These are phyloP conservation scores for Polyommatus icarus DNA, from an alignment of 2,888 invertebrate genomes.

Conservation along the genomic window DNA sequence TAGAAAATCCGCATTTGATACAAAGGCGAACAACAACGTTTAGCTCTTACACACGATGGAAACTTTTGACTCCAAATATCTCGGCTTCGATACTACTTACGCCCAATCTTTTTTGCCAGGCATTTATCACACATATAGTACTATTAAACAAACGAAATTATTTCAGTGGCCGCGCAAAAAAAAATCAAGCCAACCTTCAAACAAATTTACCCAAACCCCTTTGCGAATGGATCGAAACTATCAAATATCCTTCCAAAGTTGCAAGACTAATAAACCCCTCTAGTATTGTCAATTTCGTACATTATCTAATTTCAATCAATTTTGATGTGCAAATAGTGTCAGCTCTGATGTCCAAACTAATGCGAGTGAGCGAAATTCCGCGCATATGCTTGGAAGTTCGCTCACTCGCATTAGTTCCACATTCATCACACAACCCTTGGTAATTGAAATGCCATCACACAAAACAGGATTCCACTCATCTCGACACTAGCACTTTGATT, in stretches of 20 bases:
- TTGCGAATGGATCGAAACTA: background rate
- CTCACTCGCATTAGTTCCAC: slow-evolving; percentile 37
- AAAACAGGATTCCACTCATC: slow-evolving; percentile 30
- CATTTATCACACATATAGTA: no score
- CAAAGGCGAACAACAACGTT: no score
- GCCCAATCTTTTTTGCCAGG: no score
- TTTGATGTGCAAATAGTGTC: background rate
- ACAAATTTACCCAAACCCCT: no score
- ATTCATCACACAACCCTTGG: slow-evolving; percentile 37
- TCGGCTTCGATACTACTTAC: no score
- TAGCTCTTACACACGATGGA: no score
- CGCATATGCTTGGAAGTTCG: slow-evolving; percentile 20
- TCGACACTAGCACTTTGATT: slow-evolving; percentile 18
- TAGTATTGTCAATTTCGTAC: background rate
- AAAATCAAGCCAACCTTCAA: no score
- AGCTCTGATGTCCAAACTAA: background rate
- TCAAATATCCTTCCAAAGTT: background rate
- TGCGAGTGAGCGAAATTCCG: slow-evolving; percentile 20
- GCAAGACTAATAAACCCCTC: background rate
- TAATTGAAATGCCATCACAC: slow-evolving; percentile 39
- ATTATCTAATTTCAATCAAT: slow-evolving; percentile 4
- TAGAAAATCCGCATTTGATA: no score
- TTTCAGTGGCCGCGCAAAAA: no score
- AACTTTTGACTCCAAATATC: no score
- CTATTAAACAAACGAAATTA: no score